These are phyloP conservation scores for Rhabdornis inornatus DNA, from an alignment of 2,113 vertebrate genomes.

Conservation along the genomic window DNA sequence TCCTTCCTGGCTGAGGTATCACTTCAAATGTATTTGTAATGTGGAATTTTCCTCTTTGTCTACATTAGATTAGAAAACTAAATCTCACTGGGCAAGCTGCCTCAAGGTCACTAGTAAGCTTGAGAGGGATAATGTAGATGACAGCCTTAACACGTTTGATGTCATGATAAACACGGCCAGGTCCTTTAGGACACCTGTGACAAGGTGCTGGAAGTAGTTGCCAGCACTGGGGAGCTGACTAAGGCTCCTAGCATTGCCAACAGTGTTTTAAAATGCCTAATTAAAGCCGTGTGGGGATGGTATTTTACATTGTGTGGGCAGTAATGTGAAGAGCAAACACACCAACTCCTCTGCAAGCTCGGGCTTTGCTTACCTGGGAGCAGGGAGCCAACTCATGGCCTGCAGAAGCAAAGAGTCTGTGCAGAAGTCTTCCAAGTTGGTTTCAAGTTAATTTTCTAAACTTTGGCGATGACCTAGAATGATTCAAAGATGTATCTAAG, in stretches of 20 bases:
- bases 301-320: not conserved
- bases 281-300: not conserved
- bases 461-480: conserved; percentile 60
- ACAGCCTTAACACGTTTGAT: not conserved
- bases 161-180: not conserved
- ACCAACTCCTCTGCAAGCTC: not conserved
- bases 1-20: not conserved
- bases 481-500: conserved; percentile 50
- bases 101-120: not conserved
- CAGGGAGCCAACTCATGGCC: not conserved
- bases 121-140: not conserved
- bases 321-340: not conserved
- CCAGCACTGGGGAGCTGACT: not conserved
- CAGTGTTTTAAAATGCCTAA: not conserved
- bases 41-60: not conserved
- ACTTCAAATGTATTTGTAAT: not conserved
- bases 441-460: conserved; percentile 60
- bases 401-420: not conserved
- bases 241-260: not conserved
- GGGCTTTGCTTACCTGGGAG: not conserved
- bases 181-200: not conserved
- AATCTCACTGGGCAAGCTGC: not conserved
- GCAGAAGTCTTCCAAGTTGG: not conserved
- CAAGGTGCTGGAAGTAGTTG: not conserved
- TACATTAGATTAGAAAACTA: not conserved